Evolutionary conservation across 2,888 invertebrate species (phyloP), one percentile per base, ranked within the genome.

Genomic region (Tridacna crocea): DNA sequence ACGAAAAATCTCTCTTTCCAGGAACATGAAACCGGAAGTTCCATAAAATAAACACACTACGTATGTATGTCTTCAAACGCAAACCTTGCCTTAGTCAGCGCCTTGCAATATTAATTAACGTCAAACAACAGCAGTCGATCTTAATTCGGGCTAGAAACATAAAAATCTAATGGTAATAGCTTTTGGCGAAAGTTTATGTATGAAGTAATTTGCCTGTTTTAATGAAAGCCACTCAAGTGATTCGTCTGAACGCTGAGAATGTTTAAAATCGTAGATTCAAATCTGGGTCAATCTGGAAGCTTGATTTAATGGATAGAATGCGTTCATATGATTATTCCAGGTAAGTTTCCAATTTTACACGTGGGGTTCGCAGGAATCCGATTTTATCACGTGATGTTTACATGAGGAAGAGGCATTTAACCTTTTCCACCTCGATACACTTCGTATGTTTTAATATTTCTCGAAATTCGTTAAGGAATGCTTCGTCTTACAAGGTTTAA

Each of bases 351-450:
- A 17, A 70, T 70, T 70, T 70, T 70, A 51, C 51, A 70, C 48
- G 70, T 51, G 70, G 51, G 13, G 48, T 70, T 70, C 51, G 46
- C 13, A 48, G 51, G 70, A 51, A 70, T 51, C 51, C 15, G 70
- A 70, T 70, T 48, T 70, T 70, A 70, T 70, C 70, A 70, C 70
- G 70, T 70, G 70, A 70, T 51, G 48, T 70, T 70, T 70, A 70
- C 70, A 70, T n/a, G 51, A 26, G 47, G 70, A 51, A 66, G 15
- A n/a, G 15, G 19, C 66, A 66, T 66, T 66, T 11, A 66, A 36
- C 66, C n/a, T 66, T 66, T 26, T 63, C 63, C 17, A 36, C 8
- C 36, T 36, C 36, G 36, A 36, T 36, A 36, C 36, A 36, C 36
- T 36, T 36, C 36, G 36, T 36, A 8, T 36, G 36, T 36, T 36